Conservation (phyloP, 2,888 invertebrate species). For the Syritta pipiens region DNA sequence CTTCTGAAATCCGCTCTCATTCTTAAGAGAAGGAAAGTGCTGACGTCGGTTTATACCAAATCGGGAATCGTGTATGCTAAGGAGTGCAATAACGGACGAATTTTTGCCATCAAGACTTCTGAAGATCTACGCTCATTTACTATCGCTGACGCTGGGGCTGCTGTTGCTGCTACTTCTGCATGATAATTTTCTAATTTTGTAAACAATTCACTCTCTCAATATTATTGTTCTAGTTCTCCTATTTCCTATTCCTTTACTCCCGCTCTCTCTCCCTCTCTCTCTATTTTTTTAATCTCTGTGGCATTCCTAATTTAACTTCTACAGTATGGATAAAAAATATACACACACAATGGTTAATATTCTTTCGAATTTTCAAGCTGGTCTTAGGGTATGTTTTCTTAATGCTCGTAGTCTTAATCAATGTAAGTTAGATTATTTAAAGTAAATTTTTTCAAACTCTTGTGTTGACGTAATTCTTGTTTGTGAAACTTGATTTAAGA, state of each 20-base stretch:
- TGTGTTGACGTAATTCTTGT: background rate
- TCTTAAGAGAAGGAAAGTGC: no score
- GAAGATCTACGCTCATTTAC: slow-evolving; percentile 1
- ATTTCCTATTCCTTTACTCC: no score
- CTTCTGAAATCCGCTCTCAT: no score
- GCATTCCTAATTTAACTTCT: background rate
- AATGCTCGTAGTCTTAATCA: slow-evolving; percentile 1
- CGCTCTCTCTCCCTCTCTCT: no score
- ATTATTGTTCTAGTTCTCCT: no score
- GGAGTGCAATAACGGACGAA: background rate
- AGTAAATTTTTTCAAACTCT: background rate
- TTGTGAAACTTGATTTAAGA: background rate
- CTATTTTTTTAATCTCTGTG: background rate
- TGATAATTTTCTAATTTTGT: background rate
- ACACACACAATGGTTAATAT: background rate
- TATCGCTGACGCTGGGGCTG: background rate
- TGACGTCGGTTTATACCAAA: no score
- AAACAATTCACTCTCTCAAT: no score
- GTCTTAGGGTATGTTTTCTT: background rate
- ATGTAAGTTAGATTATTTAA: background rate
- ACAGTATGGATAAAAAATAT: background rate
- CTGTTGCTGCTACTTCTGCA: background rate
- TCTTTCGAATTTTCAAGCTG: background rate
- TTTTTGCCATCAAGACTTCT: background rate
- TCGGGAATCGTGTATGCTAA: slow-evolving; percentile 2